Percentiles rank a stretch among this genome's conserved stretches.
phyloP scores from a whole-genome alignment of 2,797 vertebrate species.

The Darevskia nairensis region DNA sequence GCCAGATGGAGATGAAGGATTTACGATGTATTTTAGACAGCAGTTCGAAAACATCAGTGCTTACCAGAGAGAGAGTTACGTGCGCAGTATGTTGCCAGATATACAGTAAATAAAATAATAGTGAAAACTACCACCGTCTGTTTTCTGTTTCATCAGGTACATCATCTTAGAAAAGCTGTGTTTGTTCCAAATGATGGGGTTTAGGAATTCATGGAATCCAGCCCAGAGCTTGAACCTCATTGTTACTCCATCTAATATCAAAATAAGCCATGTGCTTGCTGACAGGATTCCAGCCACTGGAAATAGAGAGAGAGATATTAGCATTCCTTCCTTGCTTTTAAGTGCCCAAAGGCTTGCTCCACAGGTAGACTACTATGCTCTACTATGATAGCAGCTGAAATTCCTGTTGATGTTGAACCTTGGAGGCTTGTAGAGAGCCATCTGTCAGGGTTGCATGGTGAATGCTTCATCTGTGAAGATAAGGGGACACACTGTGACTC shows the following conservation, averaged over 20 bases:
- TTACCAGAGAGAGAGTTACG: background rate
- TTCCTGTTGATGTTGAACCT: no score
- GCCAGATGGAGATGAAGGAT: slow-evolving; percentile 31
- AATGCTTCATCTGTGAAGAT: no score
- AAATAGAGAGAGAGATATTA: no score
- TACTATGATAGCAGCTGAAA: no score
- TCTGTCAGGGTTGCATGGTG: no score
- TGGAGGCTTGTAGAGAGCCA: no score
- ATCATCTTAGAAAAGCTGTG: background rate
- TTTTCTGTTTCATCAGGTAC: background rate
- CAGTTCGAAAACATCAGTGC: slow-evolving; percentile 20
- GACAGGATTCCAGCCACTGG: background rate
- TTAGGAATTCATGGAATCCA: background rate
- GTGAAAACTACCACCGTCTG: background rate
- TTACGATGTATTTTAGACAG: slow-evolving; percentile 5
- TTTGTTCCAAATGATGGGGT: background rate
- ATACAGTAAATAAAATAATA: background rate
- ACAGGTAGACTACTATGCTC: no score
- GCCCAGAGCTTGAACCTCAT: background rate
- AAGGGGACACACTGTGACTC: no score
- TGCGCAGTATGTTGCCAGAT: background rate
- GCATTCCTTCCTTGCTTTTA: no score
- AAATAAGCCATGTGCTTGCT: background rate
- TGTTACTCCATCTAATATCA: background rate
- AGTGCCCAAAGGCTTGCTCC: no score